Evolutionary conservation across 2,113 vertebrate species (phyloP).

Genomic region (Chaetura pelagica): DNA sequence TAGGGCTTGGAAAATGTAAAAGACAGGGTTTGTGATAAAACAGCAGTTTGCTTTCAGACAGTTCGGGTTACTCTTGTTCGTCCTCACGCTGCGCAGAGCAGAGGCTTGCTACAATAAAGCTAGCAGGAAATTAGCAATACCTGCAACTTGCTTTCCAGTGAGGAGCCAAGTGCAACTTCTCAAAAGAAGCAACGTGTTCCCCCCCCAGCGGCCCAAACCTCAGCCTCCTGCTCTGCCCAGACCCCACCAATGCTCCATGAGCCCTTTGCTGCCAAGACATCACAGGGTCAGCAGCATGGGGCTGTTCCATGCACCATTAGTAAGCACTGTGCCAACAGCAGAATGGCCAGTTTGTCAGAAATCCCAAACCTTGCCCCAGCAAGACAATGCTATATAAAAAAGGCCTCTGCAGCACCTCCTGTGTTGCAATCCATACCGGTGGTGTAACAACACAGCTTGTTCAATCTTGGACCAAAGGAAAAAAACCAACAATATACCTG

Average conservation of each 20-base stretch:
- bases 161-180: not conserved
- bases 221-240: not conserved
- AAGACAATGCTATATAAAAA: not conserved
- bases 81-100: not conserved
- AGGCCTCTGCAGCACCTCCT: not conserved
- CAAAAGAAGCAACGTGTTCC: not conserved
- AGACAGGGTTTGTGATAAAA: not conserved
- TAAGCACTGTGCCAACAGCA: not conserved
- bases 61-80: not conserved
- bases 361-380: not conserved
- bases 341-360: not conserved
- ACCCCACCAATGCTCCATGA: rapidly evolving
- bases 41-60: not conserved
- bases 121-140: not conserved
- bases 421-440: rapidly evolving
- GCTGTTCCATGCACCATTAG: not conserved
- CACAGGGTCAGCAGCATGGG: not conserved
- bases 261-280: not conserved
- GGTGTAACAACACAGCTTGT: not conserved
- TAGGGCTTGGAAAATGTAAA: not conserved
- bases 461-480: not conserved
- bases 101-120: not conserved
- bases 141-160: not conserved
- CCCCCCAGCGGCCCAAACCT: not conserved
- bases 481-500: not conserved